These are phyloP conservation scores for Arctocebus calabarensis DNA, from an alignment of 2,797 vertebrate genomes.

Conservation along the genomic window DNA sequence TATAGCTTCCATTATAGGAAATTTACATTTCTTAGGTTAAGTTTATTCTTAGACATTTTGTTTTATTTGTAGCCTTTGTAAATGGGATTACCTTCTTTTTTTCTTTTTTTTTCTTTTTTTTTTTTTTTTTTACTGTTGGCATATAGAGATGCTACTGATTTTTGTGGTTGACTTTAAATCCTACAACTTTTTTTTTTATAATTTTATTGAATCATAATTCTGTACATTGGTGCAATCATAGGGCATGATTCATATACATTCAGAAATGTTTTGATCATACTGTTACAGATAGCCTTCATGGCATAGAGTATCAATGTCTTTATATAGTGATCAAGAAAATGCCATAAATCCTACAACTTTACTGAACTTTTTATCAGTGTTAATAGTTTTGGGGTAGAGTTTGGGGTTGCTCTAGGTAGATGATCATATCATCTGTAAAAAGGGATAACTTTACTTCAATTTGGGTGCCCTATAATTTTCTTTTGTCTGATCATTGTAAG, in stretches of 20 bases:
- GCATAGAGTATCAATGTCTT: too few relatives aligned
- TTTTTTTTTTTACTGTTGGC: not conserved
- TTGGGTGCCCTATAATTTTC: too few relatives aligned
- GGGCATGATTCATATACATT: too few relatives aligned
- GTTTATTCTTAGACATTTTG: not conserved
- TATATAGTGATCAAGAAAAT: too few relatives aligned
- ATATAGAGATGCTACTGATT: not conserved
- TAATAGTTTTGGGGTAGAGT: not conserved
- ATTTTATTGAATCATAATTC: too few relatives aligned
- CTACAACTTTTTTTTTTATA: too few relatives aligned
- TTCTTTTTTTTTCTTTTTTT: too few relatives aligned
- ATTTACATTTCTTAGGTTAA: not conserved
- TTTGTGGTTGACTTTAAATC: not conserved
- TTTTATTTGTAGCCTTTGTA: not conserved
- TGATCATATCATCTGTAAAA: not conserved
- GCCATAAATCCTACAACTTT: not conserved
- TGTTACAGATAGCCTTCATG: too few relatives aligned
- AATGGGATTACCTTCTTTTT: not conserved
- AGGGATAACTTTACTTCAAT: not conserved
- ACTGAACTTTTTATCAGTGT: not conserved
- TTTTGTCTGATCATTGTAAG: not conserved
- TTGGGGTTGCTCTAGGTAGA: not conserved
- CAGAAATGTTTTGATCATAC: too few relatives aligned
- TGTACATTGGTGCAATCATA: too few relatives aligned
- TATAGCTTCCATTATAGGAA: not conserved